Conservation (phyloP, 2,113 vertebrate species). For the Scomber japonicus region DNA sequence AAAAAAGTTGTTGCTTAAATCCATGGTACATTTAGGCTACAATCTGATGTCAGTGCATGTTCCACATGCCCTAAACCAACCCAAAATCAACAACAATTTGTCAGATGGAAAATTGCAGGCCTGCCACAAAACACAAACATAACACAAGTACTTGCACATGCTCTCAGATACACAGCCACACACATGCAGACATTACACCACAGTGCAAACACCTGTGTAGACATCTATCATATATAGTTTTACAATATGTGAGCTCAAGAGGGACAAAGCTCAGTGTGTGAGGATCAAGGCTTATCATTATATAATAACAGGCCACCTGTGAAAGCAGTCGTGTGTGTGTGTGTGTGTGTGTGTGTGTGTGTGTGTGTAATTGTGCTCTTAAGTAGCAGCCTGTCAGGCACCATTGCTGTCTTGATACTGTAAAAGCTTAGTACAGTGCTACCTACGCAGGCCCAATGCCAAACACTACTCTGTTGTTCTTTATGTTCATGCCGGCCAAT, state of each 20-base stretch:
- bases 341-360: slow-evolving; percentile 12
- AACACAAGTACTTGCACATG: slow-evolving; percentile 39
- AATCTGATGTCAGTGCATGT: slow-evolving; percentile 49
- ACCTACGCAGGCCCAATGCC: slow-evolving; percentile 54
- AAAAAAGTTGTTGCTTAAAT: slow-evolving; percentile 42
- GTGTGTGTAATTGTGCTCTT: slow-evolving; percentile 27
- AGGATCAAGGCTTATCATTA: slow-evolving; percentile 36
- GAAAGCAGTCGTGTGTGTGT: slow-evolving; percentile 11
- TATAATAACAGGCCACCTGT: slow-evolving; percentile 60
- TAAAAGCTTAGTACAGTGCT: slow-evolving; percentile 45
- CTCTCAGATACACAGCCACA: neutral
- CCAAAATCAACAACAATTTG: slow-evolving; percentile 57
- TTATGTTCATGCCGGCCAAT: slow-evolving; percentile 45
- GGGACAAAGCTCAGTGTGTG: slow-evolving; percentile 15
- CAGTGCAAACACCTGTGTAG: slow-evolving; percentile 6
- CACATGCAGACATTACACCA: neutral
- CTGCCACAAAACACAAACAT: slow-evolving; percentile 34
- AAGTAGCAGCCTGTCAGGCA: slow-evolving; percentile 51
- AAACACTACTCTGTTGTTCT: slow-evolving; percentile 37
- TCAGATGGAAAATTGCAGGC: slow-evolving; percentile 45
- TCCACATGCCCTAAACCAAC: slow-evolving; percentile 13
- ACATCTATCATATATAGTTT: slow-evolving; percentile 28
- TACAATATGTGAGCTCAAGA: neutral
- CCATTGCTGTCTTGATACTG: slow-evolving; percentile 57
- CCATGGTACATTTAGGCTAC: slow-evolving; percentile 35